These are phyloP conservation scores for Panagrolaimus sp. DNA, from an alignment of 1,140 invertebrate species.

Conservation along the genomic window DNA sequence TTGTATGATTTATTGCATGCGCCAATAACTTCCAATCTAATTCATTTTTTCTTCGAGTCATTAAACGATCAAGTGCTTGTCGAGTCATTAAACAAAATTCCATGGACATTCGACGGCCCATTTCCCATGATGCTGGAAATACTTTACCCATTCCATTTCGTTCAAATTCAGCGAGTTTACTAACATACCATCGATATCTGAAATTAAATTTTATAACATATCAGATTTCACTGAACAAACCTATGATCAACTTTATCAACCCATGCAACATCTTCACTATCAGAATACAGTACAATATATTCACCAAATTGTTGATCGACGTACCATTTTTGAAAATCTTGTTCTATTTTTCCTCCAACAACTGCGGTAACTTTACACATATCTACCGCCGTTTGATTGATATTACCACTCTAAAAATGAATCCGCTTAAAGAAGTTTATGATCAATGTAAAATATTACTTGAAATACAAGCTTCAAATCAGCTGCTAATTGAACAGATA, in stretches of 20 bases:
- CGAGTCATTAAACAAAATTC: slow-evolving; percentile 78
- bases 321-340: slow-evolving; percentile 76
- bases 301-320: slow-evolving; percentile 80
- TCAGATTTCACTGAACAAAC: slow-evolving; percentile 25
- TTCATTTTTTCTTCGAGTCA: slow-evolving; percentile 75
- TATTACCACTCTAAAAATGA: slow-evolving; percentile 65
- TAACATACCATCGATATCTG: slow-evolving; percentile 77
- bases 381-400: slow-evolving; percentile 73
- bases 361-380: slow-evolving; percentile 86
- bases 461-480: slow-evolving; percentile 90
- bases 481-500: slow-evolving; percentile 82
- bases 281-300: slow-evolving; percentile 85
- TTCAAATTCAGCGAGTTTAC: slow-evolving; percentile 90
- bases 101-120: slow-evolving; percentile 83
- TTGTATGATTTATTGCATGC: slow-evolving; percentile 89
- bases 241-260: slow-evolving; percentile 87
- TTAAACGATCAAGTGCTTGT: slow-evolving; percentile 70
- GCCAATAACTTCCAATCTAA: slow-evolving; percentile 90
- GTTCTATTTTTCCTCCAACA: slow-evolving; percentile 81
- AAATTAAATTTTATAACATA: slow-evolving; percentile 21
- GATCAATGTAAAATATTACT: slow-evolving; percentile 48
- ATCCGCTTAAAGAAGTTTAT: not conserved
- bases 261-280: slow-evolving; percentile 84
- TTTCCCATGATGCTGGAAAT: slow-evolving; percentile 87
- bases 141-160: slow-evolving; percentile 76